Conservation (phyloP, 1,140 invertebrate genomes). For the Philotrypesis tridentata region DNA sequence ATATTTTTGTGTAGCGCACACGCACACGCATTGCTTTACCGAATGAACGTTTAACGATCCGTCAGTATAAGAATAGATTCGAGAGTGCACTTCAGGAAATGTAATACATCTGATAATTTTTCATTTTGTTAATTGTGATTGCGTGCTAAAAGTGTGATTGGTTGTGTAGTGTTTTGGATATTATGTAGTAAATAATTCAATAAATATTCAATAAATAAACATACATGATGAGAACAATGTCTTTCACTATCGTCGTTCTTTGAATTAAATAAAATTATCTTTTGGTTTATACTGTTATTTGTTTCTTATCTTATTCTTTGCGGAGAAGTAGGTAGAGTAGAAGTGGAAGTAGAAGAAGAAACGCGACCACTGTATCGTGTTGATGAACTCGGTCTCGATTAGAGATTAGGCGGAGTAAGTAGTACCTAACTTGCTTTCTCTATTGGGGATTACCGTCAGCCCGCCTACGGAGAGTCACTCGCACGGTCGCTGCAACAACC, state of each 20-base stretch:
- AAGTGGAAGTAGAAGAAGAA: constrained; percentile 31
- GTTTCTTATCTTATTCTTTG: constrained; percentile 28
- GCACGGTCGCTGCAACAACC: constrained; percentile 74
- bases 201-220: not conserved
- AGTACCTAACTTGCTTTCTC: constrained; percentile 70
- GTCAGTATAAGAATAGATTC: not conserved
- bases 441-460: constrained; percentile 72
- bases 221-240: constrained; percentile 16
- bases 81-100: not conserved
- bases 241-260: not conserved
- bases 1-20: not conserved
- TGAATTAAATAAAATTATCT: not conserved
- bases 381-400: constrained; percentile 38
- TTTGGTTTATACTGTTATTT: constrained; percentile 32
- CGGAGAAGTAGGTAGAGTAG: constrained; percentile 18
- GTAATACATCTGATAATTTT: not conserved
- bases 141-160: constrained; percentile 11
- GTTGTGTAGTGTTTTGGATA: constrained; percentile 23
- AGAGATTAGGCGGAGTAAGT: constrained; percentile 44
- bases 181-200: too few relatives aligned
- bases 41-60: not conserved
- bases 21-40: not conserved
- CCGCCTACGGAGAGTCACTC: constrained; percentile 73
- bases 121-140: not conserved
- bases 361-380: constrained; percentile 43